phyloP scores from a whole-genome alignment of 1,140 invertebrate species.

The Drosophila teissieri region DNA sequence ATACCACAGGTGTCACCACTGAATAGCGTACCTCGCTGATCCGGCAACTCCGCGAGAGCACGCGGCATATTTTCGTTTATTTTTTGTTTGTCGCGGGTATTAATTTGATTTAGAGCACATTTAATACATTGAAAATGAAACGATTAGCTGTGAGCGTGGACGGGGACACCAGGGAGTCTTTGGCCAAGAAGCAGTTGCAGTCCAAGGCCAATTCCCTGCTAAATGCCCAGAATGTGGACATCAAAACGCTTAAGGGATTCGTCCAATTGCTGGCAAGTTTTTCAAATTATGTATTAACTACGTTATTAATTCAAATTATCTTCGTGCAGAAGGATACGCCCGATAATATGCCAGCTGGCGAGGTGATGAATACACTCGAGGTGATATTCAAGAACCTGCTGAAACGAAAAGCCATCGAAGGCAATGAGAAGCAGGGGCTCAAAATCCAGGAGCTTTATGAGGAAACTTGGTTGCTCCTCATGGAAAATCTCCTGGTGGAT shows the following conservation, averaged over 20 bases:
- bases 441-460: constrained; percentile 34
- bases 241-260: constrained; percentile 32
- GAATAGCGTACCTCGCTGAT: neutral
- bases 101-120: too few relatives aligned
- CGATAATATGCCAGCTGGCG: constrained; percentile 24
- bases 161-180: neutral
- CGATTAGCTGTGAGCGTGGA: neutral
- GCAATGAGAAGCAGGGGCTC: neutral
- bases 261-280: constrained; percentile 42
- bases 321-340: constrained; percentile 7
- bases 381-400: constrained; percentile 89
- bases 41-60: constrained; percentile 4
- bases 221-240: constrained; percentile 85
- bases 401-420: constrained; percentile 85
- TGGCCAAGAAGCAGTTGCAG: constrained; percentile 83
- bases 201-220: constrained; percentile 89
- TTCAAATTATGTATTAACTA: constrained; percentile 35
- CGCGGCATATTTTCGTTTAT: constrained; percentile 24
- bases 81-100: constrained; percentile 11
- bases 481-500: constrained; percentile 7
- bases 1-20: neutral
- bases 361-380: constrained; percentile 87
- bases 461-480: constrained; percentile 41
- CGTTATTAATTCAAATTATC: constrained; percentile 40
- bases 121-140: constrained; percentile 1